Base-by-base conservation (phyloP, 2,113 vertebrate genomes). In the Melanostigma gelatinosum region DNA sequence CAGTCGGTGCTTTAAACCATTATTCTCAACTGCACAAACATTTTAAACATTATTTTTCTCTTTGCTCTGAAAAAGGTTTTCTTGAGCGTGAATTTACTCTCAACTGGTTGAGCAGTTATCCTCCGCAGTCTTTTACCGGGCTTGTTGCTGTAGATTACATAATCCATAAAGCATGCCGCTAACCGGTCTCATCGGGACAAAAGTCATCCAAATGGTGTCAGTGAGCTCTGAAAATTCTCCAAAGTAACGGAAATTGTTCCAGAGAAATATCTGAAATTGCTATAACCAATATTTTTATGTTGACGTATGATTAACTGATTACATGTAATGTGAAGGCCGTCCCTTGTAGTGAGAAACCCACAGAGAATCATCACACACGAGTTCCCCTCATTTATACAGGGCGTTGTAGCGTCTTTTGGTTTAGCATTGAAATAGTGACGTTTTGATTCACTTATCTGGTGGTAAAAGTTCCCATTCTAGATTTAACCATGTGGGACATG, bases 31-130 rank as follows among this genome's bases (percentile, higher is more conserved):
- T 40, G 20, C 8, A 29, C 52, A 20, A 74, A 74, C 44, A n/a
- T 61, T 62, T 62, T 32, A 3, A 29, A 61, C 4, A 40, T 32
- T 32, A 1, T 16, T 63, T n/a, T 50, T n/a, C 11, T 48, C 40
- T n/a, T 24, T 36, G 2, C 18, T 73, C 34, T 32, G 32, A 64
- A n/a, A 12, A 55, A 29, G 16, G 4, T 64, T 61, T 24, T 11
- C 9, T 61, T 18, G 8, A 68, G 48, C 0, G 3, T 24, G 3
- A 60, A 34, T 70, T 61, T 62, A 29, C n/a, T 29, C 67, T 54
- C 32, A 16, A 79, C 61, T 46, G 13, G 44, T 46, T 3, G 38
- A 72, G 77, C 50, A 48, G 34, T 67, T 13, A 69, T 42, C 13
- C 27, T 40, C 50, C 34, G 48, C 48, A 55, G 36, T 52, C 65